Evolutionary conservation across 2,888 invertebrate genomes (phyloP).

Genomic region (Lasioglossum figueresi): DNA sequence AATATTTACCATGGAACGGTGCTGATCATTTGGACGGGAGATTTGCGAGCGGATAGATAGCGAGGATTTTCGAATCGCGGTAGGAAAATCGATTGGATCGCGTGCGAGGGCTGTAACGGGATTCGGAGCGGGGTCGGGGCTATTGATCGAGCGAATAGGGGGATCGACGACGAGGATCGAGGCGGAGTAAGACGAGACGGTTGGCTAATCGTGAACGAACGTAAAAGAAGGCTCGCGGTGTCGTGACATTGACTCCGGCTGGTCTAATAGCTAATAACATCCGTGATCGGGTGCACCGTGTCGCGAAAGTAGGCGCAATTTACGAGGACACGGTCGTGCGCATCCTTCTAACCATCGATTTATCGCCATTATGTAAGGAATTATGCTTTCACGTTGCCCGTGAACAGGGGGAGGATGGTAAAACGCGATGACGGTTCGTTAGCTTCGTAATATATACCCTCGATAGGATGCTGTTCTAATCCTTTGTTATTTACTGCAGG

Average conservation of each 20-base stretch:
- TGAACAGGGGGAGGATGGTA: background rate
- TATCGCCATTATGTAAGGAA: conserved; percentile 48
- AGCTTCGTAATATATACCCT: background rate
- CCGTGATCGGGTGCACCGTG: conserved; percentile 43
- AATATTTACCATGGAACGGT: background rate
- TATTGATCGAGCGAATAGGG: conserved; percentile 61
- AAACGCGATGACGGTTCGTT: background rate
- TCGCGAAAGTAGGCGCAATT: conserved; percentile 53
- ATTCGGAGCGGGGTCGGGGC: conserved; percentile 67
- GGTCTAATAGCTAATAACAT: conserved; percentile 67
- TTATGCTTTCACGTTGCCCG: background rate
- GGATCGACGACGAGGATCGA: conserved; percentile 53
- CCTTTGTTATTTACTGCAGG: conserved; percentile 5
- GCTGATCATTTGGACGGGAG: background rate
- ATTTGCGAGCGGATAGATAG: background rate
- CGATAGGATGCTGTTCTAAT: conserved; percentile 2
- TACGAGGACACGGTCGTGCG: conserved; percentile 38
- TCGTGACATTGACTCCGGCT: conserved; percentile 70
- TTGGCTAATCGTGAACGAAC: conserved; percentile 57
- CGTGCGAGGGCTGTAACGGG: conserved; percentile 76
- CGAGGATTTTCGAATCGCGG: conserved; percentile 64
- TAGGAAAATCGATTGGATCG: conserved; percentile 77
- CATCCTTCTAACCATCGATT: conserved; percentile 40
- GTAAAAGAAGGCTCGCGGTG: conserved; percentile 62
- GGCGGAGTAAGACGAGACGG: conserved; percentile 57